Evolutionary conservation across 2,113 vertebrate genomes (phyloP), one percentile per base, ranked within the genome.

Genomic region (Pteropus alecto): DNA sequence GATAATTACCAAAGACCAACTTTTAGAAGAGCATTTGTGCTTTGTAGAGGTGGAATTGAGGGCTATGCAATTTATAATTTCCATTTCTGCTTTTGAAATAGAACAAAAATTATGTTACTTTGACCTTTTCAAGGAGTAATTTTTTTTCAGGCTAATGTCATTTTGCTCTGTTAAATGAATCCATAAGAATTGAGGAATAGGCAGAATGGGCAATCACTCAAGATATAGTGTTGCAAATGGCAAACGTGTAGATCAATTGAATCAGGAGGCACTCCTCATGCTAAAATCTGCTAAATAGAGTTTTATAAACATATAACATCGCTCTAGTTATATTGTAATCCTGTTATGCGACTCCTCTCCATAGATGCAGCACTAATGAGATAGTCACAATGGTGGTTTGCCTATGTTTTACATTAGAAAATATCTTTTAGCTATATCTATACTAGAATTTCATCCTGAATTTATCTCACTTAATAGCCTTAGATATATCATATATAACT

Each of bases 161-260:
- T 97, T 98, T 98, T 97, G 78, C 81, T 88, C 86, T 95, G 48
- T 96, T 98, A 98, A 97, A 85, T 96, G 89, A 56, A 67, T 96
- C 94, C 22, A 56, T 97, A 98, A 95, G 43, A 96, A 90, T 86
- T 67, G 94, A 86, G 94, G 76, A 87, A 97, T 90, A 93, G 95
- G 76, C 70, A 96, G 84, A 97, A 96, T 89, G 83, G 97, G 35
- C 89, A 96, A 90, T 96, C 92, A 90, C 70, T 98, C 95, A 95
- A 92, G 94, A 94, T 26, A 87, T 65, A 92, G 86, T 95, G 78
- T 2, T 13, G 88, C 84, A 97, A 98, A 97, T 98, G 95, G 93
- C 85, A 97, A 90, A 96, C 0, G 0, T 87, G 83, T 90, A 76
- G 74, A 95, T 7, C 94, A 90, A 91, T 92, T 95, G 95, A 87